These are phyloP conservation scores for Tetheella fluctuosa DNA, from an alignment of 2,888 invertebrate genomes.

Conservation along the genomic window DNA sequence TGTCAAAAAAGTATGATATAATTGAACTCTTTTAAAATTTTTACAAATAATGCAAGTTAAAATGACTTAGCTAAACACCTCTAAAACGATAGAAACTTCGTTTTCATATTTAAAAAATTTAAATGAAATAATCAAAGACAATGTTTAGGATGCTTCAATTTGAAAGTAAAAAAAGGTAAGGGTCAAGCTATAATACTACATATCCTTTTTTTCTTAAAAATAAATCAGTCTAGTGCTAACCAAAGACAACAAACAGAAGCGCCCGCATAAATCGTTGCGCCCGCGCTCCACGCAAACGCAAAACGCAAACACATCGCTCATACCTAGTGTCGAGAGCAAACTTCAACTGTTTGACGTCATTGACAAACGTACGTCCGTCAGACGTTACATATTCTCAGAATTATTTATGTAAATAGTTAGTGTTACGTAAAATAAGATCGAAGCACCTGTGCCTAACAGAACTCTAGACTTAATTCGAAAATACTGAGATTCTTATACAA, in stretches of 20 bases:
- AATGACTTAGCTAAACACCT: too few species aligned
- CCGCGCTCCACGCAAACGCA: slow-evolving; percentile 32
- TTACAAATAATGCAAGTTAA: too few species aligned
- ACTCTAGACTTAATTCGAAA: not conserved
- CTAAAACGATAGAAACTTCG: too few species aligned
- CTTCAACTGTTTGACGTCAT: slow-evolving; percentile 44
- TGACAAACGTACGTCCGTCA: slow-evolving; percentile 24
- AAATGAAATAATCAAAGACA: not conserved
- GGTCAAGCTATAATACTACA: not conserved
- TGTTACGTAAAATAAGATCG: slow-evolving; percentile 17
- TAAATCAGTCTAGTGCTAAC: slow-evolving; percentile 5
- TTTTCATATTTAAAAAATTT: too few species aligned
- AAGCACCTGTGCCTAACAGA: not conserved
- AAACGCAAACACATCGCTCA: slow-evolving; percentile 28
- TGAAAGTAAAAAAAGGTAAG: too few species aligned
- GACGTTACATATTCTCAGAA: slow-evolving; percentile 43
- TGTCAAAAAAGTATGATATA: too few species aligned
- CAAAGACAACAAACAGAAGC: slow-evolving; percentile 44
- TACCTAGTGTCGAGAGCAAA: slow-evolving; percentile 27
- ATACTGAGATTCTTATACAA: not conserved
- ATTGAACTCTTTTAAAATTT: too few species aligned
- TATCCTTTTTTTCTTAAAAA: not conserved
- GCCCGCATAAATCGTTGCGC: slow-evolving; percentile 36
- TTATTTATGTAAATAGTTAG: slow-evolving; percentile 23
- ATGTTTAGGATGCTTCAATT: too few species aligned